Conservation (phyloP, 1,140 invertebrate species). For the Drosophila setifemur region DNA sequence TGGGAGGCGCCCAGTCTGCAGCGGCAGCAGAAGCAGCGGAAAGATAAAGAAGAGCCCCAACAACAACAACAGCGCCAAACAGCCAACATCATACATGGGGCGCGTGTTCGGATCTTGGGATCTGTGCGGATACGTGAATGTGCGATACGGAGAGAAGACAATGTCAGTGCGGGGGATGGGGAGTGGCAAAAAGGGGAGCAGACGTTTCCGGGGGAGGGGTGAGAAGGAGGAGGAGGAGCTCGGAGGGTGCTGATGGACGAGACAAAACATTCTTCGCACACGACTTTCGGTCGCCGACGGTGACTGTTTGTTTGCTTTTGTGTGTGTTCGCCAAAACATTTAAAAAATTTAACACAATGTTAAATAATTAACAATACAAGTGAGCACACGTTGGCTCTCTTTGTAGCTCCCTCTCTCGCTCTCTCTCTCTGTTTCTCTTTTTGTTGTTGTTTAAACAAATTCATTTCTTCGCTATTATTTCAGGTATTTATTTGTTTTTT, state of each 20-base stretch:
- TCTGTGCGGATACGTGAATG: conserved; percentile 25
- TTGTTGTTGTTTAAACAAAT: conserved; percentile 31
- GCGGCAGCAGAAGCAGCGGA: conserved; percentile 11
- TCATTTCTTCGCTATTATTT: conserved; percentile 21
- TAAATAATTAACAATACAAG: conserved; percentile 76
- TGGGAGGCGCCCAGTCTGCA: conserved; percentile 61
- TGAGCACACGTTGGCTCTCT: conserved; percentile 6
- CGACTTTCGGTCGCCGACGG: conserved; percentile 42
- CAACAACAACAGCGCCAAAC: conserved; percentile 23
- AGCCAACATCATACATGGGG: conserved; percentile 63
- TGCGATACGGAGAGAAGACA: conserved; percentile 28
- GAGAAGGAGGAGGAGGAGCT: background rate
- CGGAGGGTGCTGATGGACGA: conserved; percentile 2
- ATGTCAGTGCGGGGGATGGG: conserved; percentile 1
- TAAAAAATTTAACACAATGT: conserved; percentile 76
- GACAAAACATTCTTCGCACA: conserved; percentile 69
- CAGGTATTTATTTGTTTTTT: conserved; percentile 6
- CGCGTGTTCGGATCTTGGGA: conserved; percentile 43
- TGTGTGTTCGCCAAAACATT: conserved; percentile 65
- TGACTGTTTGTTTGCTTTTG: conserved; percentile 54
- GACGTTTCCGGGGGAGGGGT: background rate
- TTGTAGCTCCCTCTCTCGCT: conserved; percentile 4
- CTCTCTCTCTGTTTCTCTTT: conserved; percentile 23
- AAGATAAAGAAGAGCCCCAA: background rate
- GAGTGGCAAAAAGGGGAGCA: background rate